phyloP scores from a whole-genome alignment of 2,888 invertebrate genomes.

The Aporophyla lueneburgensis region DNA sequence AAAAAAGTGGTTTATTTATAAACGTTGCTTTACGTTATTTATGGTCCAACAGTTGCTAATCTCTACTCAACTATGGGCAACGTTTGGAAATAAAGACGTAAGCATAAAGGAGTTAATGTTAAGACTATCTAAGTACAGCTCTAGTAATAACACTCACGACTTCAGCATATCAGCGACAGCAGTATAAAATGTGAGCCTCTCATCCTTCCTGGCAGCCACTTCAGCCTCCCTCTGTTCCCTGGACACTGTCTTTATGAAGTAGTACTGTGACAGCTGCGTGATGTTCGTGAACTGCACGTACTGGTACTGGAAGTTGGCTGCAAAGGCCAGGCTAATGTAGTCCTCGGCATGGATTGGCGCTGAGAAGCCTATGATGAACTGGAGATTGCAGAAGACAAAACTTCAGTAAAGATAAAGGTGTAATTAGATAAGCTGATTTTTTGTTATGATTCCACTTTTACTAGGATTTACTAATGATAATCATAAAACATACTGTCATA shows the following conservation, averaged over 20 bases:
- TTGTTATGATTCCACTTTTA: no score
- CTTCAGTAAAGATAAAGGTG: no score
- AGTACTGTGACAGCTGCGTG: constrained; percentile 87
- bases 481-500: no score
- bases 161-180: constrained; percentile 80
- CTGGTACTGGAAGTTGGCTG: constrained; percentile 92
- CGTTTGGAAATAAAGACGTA: no score
- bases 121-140: no score
- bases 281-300: constrained; percentile 90
- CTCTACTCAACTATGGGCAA: no score
- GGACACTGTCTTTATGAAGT: constrained; percentile 83
- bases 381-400: constrained; percentile 41
- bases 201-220: constrained; percentile 75
- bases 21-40: no score
- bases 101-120: no score
- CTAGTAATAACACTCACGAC: constrained; percentile 73
- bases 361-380: constrained; percentile 91
- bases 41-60: no score
- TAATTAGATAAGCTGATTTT: no score
- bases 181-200: constrained; percentile 83
- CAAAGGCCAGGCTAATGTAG: constrained; percentile 89
- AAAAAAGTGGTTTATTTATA: no score
- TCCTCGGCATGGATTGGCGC: constrained; percentile 90
- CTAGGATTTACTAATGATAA: no score
- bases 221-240: constrained; percentile 84